Evolutionary conservation across 1,140 invertebrate genomes (phyloP), one percentile per base, ranked within the genome.

Genomic region (Cotesia chilonis): DNA sequence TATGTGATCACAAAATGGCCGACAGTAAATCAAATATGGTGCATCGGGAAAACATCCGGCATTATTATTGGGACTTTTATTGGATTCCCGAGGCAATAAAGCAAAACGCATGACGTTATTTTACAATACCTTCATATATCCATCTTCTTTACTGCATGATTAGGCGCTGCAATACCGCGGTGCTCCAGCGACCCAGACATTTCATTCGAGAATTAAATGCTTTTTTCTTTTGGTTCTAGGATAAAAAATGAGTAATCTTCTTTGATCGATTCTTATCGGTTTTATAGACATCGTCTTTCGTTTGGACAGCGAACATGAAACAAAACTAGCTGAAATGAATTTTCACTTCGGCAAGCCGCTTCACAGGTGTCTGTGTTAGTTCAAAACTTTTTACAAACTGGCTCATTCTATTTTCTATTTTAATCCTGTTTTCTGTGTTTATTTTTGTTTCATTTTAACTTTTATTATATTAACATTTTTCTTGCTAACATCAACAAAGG

Each of bases 31-130:
- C 86, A 87, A 87, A 86, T 84, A 83, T 84, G 84, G 84, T 85
- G 85, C 84, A 86, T 86, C 84, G 85, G 55, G 84, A 87, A 87
- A 87, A 87, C 85, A 86, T 85, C 83, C 85, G 83, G 86, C 85
- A 87, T 87, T 87, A 87, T 87, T 87, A 87, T 87, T 87, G 84
- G 85, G 84, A 87, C 85, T 87, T 87, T 87, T 87, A 87, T 87
- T 86, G 85, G 83, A 84, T 83, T 80, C 79, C 74, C 55, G 64
- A 73, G 79, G 81, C 82, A 82, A 84, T 84, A 84, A 84, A 84
- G 80, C 80, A 82, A 81, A 82, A 80, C 79, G 75, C 78, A 78
- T 80, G 79, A 81, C 78, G 79, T 82, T 79, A 82, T 81, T 83
- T 79, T 78, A 79, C 78, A 79, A 78, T 77, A 70, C 57, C 65